Percentiles rank a stretch among this genome's conserved stretches.
These are phyloP conservation scores for Drosophila kohkoa DNA, from an alignment of 1,140 invertebrate genomes.

Conservation along the genomic window DNA sequence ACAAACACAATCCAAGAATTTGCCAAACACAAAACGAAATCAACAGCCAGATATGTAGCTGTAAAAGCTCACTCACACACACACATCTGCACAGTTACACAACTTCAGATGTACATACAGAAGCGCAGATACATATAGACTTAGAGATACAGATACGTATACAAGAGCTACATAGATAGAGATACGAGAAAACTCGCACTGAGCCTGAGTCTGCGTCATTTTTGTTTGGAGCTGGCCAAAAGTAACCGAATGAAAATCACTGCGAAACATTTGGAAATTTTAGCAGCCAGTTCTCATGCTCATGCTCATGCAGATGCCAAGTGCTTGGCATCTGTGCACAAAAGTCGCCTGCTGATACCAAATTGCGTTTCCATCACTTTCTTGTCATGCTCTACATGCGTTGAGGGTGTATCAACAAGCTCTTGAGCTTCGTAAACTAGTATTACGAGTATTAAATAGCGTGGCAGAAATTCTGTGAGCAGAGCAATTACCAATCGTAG, in stretches of 20 bases:
- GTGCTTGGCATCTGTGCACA: constrained; percentile 53
- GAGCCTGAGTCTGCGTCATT: constrained; percentile 1
- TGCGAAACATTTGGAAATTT: constrained; percentile 68
- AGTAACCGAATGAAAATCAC: constrained; percentile 74
- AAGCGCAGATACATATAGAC: background rate
- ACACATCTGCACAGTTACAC: background rate
- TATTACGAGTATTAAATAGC: background rate
- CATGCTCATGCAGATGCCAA: constrained; percentile 40
- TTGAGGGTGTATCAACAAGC: constrained; percentile 2
- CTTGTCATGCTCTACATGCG: constrained; percentile 10
- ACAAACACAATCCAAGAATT: constrained; percentile 54
- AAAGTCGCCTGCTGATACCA: constrained; percentile 46
- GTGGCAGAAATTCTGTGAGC: background rate
- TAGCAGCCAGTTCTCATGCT: constrained; percentile 37
- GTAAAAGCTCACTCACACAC: constrained; percentile 5
- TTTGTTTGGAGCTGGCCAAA: constrained; percentile 14
- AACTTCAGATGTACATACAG: constrained; percentile 4
- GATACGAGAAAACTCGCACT: background rate
- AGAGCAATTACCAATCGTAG: background rate
- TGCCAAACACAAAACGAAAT: constrained; percentile 49
- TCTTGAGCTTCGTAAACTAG: background rate
- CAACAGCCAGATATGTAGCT: constrained; percentile 20
- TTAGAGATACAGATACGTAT: background rate
- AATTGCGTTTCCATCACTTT: constrained; percentile 60
- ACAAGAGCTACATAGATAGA: constrained; percentile 3